phyloP scores from a whole-genome alignment of 2,888 invertebrate species.

The Coleophora flavipennella region DNA sequence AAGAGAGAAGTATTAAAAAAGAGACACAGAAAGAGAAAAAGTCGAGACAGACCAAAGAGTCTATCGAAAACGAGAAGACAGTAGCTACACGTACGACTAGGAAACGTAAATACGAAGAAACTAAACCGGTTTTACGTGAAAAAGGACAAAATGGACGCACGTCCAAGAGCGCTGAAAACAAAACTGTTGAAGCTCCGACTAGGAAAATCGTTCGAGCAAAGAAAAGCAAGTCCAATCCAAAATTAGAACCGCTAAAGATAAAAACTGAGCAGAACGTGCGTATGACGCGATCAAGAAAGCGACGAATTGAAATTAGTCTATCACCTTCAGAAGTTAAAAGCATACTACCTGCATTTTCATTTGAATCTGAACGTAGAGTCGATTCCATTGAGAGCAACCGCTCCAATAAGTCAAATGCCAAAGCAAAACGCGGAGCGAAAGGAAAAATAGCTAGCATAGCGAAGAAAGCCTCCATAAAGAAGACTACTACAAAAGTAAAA shows the following conservation, averaged over 20 bases:
- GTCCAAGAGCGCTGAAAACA: constrained; percentile 27
- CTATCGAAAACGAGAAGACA: constrained; percentile 58
- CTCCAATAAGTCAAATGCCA: constrained; percentile 30
- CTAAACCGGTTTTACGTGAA: constrained; percentile 54
- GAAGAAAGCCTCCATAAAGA: constrained; percentile 12
- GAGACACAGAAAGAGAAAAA: constrained; percentile 22
- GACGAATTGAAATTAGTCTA: constrained; percentile 49
- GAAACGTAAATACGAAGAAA: constrained; percentile 48
- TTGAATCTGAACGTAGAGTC: constrained; percentile 48
- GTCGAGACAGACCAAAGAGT: constrained; percentile 47
- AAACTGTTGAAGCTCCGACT: constrained; percentile 21
- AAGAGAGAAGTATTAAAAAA: constrained; percentile 17
- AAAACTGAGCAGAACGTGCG: constrained; percentile 33
- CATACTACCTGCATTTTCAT: constrained; percentile 40
- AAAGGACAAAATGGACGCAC: constrained; percentile 54
- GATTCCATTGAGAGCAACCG: constrained; percentile 41
- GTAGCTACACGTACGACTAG: constrained; percentile 36
- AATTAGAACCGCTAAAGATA: constrained; percentile 21
- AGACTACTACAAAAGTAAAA: too few relatives aligned
- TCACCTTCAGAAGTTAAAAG: constrained; percentile 48
- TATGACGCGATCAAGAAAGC: constrained; percentile 51
- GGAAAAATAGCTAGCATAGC: constrained; percentile 19
- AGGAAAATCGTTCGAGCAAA: constrained; percentile 42
- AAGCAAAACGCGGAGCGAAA: constrained; percentile 21
- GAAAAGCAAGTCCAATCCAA: constrained; percentile 22